Evolutionary conservation across 2,797 vertebrate genomes (phyloP), one percentile per base, ranked within the genome.

Genomic region (Diceros bicornis): DNA sequence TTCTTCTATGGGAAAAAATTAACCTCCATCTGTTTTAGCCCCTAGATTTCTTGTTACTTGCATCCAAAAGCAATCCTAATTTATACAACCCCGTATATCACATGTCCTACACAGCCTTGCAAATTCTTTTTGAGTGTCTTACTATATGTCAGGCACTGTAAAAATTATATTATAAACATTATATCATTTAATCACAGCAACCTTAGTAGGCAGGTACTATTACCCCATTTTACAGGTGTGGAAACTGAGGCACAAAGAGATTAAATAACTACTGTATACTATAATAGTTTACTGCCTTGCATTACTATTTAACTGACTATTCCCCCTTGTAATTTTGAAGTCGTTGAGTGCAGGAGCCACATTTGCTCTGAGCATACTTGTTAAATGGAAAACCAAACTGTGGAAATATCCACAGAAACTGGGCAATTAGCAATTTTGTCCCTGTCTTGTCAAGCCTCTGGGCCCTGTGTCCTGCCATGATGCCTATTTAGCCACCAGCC

Each of bases 141-240:
- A 92, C 23, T 84, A 14, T 69, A 25, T 69, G 29, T 69, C 29
- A 32, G 27, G 27, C 7, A 18, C 79, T 82, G 9, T 66, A 66
- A 94, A 95, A 94, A 52, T 34, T 20, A 64, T 21, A 21, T 66
- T 59, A 25, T 61, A 83, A 75, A 27, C 11, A 21, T 29, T 44
- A n/a, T 89, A 14, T 92, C 17, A 59, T 68, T 91, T 92, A 62
- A 85, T 86, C 78, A 81, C 29, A 96, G 41, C 41, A 84, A 81
- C 10, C 20, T 86, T 85, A 32, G 74, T n/a, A 88, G n/a, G 55
- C 44, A 47, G 32, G 16, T 85, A n/a, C n/a, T 89, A 3, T 29
- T 37, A 61, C 3, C 34, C 75, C 57, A 78, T 84, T 89, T 92
- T 93, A 93, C 4, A 83, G 68, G 52, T 66, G 21, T 68, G 50